Conservation (phyloP, 2,888 invertebrate genomes). For the Rosalia funebris region DNA sequence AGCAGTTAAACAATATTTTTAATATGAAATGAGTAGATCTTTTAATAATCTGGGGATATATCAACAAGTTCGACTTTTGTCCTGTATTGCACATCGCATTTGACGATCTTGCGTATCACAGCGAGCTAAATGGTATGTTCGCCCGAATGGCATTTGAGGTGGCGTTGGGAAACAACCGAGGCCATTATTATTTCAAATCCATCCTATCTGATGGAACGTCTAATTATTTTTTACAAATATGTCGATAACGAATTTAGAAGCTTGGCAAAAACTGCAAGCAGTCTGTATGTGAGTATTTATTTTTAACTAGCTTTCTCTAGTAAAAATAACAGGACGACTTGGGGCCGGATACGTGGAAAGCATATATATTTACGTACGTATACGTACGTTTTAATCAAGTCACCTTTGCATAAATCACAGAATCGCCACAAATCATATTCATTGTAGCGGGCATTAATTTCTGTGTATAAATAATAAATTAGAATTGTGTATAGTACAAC, state of each 20-base stretch:
- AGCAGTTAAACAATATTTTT: too few species aligned
- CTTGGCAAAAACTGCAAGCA: constrained; percentile 14
- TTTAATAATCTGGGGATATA: too few species aligned
- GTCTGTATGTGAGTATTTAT: constrained; percentile 12
- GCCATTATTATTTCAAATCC: constrained; percentile 21
- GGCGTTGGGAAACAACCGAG: constrained; percentile 6
- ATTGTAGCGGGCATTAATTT: constrained; percentile 36
- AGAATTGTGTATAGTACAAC: constrained; percentile 33
- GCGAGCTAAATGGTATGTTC: not conserved
- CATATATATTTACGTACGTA: too few species aligned
- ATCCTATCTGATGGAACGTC: constrained; percentile 16
- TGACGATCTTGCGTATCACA: constrained; percentile 10
- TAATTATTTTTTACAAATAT: constrained; percentile 26
- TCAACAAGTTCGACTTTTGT: too few species aligned
- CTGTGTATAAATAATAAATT: constrained; percentile 39
- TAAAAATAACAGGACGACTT: constrained; percentile 17
- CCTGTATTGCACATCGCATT: too few species aligned
- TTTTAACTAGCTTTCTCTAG: constrained; percentile 22
- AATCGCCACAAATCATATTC: constrained; percentile 33
- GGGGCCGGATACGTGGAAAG: constrained; percentile 9
- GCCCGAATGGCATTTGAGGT: constrained; percentile 9
- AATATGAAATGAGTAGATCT: too few species aligned
- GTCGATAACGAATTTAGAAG: constrained; percentile 22
- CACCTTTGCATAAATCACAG: constrained; percentile 16
- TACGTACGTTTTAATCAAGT: constrained; percentile 18